Percentiles rank a stretch among this genome's conserved stretches.
phyloP scores from a whole-genome alignment of 1,140 invertebrate genomes.

The Tenebrio molitor region DNA sequence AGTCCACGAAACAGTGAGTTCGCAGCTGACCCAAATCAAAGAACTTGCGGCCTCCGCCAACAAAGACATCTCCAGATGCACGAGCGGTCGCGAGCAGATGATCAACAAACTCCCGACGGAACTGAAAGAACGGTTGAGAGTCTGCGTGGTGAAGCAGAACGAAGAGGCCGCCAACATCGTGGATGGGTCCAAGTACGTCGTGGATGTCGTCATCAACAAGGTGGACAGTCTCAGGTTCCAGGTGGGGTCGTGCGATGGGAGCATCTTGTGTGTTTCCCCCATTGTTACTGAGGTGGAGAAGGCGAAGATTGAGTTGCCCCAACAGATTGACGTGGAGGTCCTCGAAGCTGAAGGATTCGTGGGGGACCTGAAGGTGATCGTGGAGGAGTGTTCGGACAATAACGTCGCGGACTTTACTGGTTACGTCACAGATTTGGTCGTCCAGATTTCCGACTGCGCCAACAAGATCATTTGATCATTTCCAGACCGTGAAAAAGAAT shows the following conservation, averaged over 20 bases:
- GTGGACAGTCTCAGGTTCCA: not conserved
- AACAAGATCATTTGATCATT: slow-evolving; percentile 3
- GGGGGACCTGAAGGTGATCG: not conserved
- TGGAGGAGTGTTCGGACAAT: slow-evolving; percentile 1
- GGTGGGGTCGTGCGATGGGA: not conserved
- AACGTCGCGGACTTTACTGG: slow-evolving; percentile 18
- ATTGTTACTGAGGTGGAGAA: not conserved
- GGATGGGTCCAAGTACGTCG: not conserved
- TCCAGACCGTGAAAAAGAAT: no score
- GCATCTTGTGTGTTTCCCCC: not conserved
- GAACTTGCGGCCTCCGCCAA: not conserved
- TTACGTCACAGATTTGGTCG: slow-evolving; percentile 10
- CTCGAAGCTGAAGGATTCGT: not conserved
- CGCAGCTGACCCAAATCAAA: not conserved
- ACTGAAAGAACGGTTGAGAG: not conserved
- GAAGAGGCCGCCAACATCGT: not conserved
- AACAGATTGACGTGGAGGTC: not conserved
- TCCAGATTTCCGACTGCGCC: not conserved
- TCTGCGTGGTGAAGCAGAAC: not conserved
- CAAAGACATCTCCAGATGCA: not conserved
- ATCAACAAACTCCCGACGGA: not conserved
- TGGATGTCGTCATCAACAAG: not conserved
- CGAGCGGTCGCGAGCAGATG: not conserved
- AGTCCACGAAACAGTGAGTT: not conserved
- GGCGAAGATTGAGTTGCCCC: not conserved